Percentiles rank a stretch among this genome's conserved stretches.
phyloP scores from a whole-genome alignment of 2,797 vertebrate genomes.

The Hybognathus amarus region DNA sequence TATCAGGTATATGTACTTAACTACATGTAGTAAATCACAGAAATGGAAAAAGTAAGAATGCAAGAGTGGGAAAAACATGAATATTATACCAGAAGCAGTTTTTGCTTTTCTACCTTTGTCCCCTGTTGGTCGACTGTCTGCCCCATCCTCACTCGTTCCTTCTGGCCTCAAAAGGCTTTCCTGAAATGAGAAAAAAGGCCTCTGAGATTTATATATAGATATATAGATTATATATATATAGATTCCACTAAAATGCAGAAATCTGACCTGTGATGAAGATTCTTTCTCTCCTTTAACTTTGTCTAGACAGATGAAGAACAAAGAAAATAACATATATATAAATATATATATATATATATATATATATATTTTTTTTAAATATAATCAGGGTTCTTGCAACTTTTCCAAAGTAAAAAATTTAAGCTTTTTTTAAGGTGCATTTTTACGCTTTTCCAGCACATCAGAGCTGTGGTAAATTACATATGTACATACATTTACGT shows the following conservation, averaged over 20 bases:
- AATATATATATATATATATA: not conserved
- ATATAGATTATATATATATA: not conserved
- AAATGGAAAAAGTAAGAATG: not conserved
- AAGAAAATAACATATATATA: not conserved
- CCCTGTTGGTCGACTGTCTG: not conserved
- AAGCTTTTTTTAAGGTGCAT: not conserved
- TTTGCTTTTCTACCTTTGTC: constrained; percentile 10
- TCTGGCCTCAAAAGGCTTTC: constrained; percentile 14
- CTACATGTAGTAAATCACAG: not conserved
- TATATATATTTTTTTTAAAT: not conserved
- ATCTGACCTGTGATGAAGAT: constrained; percentile 46
- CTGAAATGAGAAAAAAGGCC: constrained; percentile 12
- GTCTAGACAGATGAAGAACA: constrained; percentile 54
- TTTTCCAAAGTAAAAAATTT: not conserved
- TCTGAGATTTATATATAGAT: not conserved
- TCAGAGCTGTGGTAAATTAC: not conserved
- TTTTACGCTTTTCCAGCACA: not conserved
- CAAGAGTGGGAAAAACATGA: not conserved
- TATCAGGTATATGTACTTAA: not conserved
- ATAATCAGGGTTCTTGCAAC: not conserved
- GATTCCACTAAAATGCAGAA: not conserved
- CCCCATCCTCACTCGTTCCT: constrained; percentile 4
- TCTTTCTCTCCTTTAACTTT: not conserved
- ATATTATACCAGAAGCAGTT: constrained; percentile 3
- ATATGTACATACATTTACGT: not conserved